These are phyloP conservation scores for Drosophila sucinea DNA, from an alignment of 1,140 invertebrate species.

Conservation along the genomic window DNA sequence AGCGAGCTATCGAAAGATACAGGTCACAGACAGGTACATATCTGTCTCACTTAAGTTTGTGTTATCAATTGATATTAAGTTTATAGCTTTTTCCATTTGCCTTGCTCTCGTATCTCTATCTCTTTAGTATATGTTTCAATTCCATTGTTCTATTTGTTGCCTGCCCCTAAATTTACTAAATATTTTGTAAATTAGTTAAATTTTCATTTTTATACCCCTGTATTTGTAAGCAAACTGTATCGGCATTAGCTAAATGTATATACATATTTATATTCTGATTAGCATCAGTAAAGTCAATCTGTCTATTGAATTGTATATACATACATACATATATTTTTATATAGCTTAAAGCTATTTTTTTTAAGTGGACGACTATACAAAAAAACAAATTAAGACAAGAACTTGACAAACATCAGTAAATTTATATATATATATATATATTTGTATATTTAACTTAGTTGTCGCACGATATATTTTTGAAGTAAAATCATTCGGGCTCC, in stretches of 20 bases:
- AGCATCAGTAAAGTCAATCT: not conserved
- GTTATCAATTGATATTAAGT: conserved; percentile 10
- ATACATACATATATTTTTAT: conserved; percentile 16
- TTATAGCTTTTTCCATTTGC: not conserved
- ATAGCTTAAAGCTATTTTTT: not conserved
- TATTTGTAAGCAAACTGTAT: conserved; percentile 9
- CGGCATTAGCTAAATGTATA: not conserved
- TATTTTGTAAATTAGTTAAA: conserved; percentile 4
- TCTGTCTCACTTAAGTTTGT: not conserved
- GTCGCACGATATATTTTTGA: not conserved
- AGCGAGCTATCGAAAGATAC: not conserved
- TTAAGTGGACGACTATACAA: not conserved
- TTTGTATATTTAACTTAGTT: not conserved
- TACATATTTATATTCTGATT: not conserved
- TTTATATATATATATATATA: too few species aligned
- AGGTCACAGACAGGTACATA: not conserved
- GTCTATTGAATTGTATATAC: conserved; percentile 21
- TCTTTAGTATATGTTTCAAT: not conserved
- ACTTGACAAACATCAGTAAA: not conserved
- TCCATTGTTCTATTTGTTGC: not conserved
- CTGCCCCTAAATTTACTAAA: not conserved
- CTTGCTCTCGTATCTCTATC: not conserved
- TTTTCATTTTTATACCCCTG: conserved; percentile 2
- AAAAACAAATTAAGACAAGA: not conserved
- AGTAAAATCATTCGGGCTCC: not conserved